phyloP scores from a whole-genome alignment of 2,797 vertebrate genomes.

The Notamacropus eugenii region DNA sequence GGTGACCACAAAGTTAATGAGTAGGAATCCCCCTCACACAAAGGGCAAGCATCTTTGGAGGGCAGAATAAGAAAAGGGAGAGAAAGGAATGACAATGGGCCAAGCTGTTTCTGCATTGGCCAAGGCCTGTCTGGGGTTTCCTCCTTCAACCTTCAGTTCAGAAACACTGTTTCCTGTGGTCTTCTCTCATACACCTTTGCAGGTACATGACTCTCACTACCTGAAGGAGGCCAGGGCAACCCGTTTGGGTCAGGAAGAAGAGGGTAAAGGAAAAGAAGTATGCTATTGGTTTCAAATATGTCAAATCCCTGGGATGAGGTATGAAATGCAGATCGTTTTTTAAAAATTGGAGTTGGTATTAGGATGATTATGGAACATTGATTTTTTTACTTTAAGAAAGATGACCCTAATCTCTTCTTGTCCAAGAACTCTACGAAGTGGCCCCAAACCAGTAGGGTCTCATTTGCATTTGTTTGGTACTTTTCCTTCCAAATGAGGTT shows the following conservation, averaged over 20 bases:
- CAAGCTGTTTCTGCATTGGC: background rate
- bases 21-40: background rate
- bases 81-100: background rate
- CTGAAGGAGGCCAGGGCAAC: background rate
- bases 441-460: background rate
- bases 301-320: background rate
- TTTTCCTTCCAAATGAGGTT: constrained; percentile 2
- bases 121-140: background rate
- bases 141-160: background rate
- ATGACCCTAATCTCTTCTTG: background rate
- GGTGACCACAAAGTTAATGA: background rate
- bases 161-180: background rate
- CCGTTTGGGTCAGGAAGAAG: constrained; percentile 13
- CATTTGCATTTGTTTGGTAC: background rate
- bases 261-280: background rate
- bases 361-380: background rate
- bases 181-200: background rate
- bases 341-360: background rate
- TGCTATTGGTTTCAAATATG: background rate
- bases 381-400: constrained; percentile 10
- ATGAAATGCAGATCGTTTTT: background rate
- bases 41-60: background rate
- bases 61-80: background rate
- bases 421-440: background rate
- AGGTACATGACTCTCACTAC: background rate